Evolutionary conservation across 1,140 invertebrate species (phyloP), one percentile per base, ranked within the genome.

Genomic region (Brachionus paranguensis): DNA sequence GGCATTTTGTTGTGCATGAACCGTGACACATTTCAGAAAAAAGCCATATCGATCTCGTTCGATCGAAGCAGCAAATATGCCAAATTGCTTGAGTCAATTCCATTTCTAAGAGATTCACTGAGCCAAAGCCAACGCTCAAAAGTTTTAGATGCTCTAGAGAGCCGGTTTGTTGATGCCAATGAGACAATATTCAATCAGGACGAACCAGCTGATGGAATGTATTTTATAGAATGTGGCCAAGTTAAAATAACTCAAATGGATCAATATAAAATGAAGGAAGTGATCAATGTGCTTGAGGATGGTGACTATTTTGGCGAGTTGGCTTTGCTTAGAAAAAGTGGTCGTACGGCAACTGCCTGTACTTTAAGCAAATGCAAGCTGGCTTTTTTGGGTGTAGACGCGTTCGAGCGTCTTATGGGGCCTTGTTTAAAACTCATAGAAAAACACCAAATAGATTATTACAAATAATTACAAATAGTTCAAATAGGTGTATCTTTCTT

Each of bases 381-480:
- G 91, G 84, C 91, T 97, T 96, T 98, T 91, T 91, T 98, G 89
- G 96, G 98, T 90, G 96, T 98, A 85, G 94, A 96, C 88, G 96
- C 96, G 78, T 99, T 98, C 90, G 97, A 99, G 90, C 93, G 96
- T 79, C 91, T 99, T 78, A 91, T 98, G 84, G 97, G 97, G 14
- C 96, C 96, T 29, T 99, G 96, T 90, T 97, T 98, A 95, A 94
- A 98, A 86, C 93, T 98, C 50, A 97, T 99, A 96, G 97, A 97
- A 91, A 92, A 96, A 86, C 98, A 96, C n/a, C 17, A 68, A 68
- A n/a, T 41, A 41, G 65, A 68, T 68, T 68, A 68, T 68, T 33
- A 33, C 29, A 74, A 74, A 74, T n/a, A 74, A 45, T 37, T 37
- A 37, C 33, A 29, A 29, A 29, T n/a, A 29, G 37, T 41, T 43